Base-by-base conservation (phyloP, 2,113 vertebrate genomes). In the Pitta sordida region DNA sequence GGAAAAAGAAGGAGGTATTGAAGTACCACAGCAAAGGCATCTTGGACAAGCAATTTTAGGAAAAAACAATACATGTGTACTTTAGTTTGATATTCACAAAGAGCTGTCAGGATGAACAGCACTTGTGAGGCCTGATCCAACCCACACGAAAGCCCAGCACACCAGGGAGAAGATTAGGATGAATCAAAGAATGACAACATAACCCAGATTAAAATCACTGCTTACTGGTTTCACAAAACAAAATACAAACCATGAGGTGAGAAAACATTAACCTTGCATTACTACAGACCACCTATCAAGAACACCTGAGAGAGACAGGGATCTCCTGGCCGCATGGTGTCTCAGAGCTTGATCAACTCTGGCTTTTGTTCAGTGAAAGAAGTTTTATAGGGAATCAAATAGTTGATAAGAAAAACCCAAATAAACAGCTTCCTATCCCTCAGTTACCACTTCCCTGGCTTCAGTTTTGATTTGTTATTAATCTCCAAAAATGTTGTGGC, bases 241-340 rank as follows among this genome's bases (percentile, higher is more conserved):
- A 30, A 44, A 44, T 15, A 48, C 3, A 51, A 44, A 44, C 8
- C 0, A 0, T 5, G 7, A 20, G 15, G 34, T 36, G 53, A 36
- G 7, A 67, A 75, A 79, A 15, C 14, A 34, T 56, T 6, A 68
- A 12, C 36, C 12, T 43, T 49, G 20, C 53, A 19, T 12, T 43
- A 3, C 41, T 27, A 23, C 43, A 63, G 69, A 64, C 27, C n/a
- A 48, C 18, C 19, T 58, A 51, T 34, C 21, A 71, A 67, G 34
- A 55, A 10, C 30, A 58, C 10, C 27, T 53, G 32, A 51, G 49
- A 30, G 26, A 14, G 22, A 4, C 2, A 15, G 53, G 48, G 19
- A 13, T 71, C 58, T 76, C 48, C 11, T 21, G 6, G 15, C 65
- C 41, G 56, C 30, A 26, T 7, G 1, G 41, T 44, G 3, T 48